A percentile compares a stretch with the other conserved stretches of the same genome.
These are phyloP conservation scores for Athalia rosae DNA, from an alignment of 2,888 invertebrate species.

Conservation along the genomic window DNA sequence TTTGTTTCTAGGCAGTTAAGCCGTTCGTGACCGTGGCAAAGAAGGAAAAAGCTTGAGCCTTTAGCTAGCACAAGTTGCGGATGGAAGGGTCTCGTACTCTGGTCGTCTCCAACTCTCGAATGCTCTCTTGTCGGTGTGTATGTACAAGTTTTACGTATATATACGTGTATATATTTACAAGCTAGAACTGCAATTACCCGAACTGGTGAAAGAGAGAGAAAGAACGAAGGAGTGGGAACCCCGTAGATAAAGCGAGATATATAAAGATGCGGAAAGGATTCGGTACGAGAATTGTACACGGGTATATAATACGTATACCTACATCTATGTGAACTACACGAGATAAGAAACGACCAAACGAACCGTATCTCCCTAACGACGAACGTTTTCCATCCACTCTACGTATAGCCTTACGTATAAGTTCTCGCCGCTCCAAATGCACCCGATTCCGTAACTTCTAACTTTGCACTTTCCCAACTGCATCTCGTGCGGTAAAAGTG, in stretches of 20 bases:
- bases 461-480: not conserved
- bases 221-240: not conserved
- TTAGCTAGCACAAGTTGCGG: not conserved
- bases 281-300: not conserved
- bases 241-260: not conserved
- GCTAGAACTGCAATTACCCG: constrained; percentile 15
- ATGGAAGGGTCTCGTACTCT: not conserved
- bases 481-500: too few species aligned
- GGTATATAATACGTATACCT: not conserved
- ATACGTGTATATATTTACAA: not conserved
- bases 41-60: constrained; percentile 2
- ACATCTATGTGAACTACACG: not conserved
- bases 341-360: constrained; percentile 34
- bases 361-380: constrained; percentile 30
- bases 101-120: not conserved
- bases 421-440: not conserved
- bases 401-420: not conserved
- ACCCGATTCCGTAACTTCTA: not conserved
- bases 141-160: too few species aligned
- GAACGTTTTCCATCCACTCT: not conserved
- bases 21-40: constrained; percentile 44
- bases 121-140: not conserved
- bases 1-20: constrained; percentile 44
- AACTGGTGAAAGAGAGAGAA: constrained; percentile 20
- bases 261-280: not conserved